Percentiles rank a stretch among this genome's conserved stretches.
phyloP scores from a whole-genome alignment of 2,797 vertebrate species.

The Phalanger gymnotis region DNA sequence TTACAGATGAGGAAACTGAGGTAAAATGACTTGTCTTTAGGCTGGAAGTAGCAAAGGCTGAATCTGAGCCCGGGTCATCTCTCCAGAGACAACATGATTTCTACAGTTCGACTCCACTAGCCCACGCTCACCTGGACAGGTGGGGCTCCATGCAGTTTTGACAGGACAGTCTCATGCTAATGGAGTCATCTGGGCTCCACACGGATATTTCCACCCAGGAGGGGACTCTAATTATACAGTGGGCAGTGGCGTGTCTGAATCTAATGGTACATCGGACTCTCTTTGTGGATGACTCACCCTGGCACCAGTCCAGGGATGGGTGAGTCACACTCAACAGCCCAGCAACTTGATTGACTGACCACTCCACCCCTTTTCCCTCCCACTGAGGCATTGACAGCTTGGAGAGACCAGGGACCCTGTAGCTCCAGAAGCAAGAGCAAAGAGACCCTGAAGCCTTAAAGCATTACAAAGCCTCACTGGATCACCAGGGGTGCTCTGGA shows the following conservation, averaged over 20 bases:
- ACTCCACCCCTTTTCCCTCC: conserved; percentile 41
- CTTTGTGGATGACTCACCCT: conserved; percentile 71
- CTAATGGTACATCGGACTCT: conserved; percentile 76
- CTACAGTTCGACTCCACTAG: conserved; percentile 6
- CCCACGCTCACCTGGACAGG: not conserved
- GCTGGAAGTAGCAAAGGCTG: not conserved
- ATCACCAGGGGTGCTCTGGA: not conserved
- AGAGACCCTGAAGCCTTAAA: not conserved
- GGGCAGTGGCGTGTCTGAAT: conserved; percentile 71
- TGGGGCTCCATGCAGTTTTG: not conserved
- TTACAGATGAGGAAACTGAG: not conserved
- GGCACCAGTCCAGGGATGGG: conserved; percentile 73
- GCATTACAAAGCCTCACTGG: not conserved
- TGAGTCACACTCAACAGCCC: conserved; percentile 60
- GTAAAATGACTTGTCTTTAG: not conserved
- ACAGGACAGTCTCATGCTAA: conserved; percentile 65
- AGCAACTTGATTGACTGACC: conserved; percentile 4
- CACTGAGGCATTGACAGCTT: not conserved
- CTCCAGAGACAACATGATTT: not conserved
- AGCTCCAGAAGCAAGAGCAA: not conserved
- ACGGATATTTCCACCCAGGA: conserved; percentile 60
- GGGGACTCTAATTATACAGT: conserved; percentile 75
- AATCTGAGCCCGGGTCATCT: not conserved
- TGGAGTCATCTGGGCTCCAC: conserved; percentile 76
- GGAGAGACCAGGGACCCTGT: not conserved